Evolutionary conservation across 2,797 vertebrate genomes (phyloP).

Genomic region (Esox lucius): DNA sequence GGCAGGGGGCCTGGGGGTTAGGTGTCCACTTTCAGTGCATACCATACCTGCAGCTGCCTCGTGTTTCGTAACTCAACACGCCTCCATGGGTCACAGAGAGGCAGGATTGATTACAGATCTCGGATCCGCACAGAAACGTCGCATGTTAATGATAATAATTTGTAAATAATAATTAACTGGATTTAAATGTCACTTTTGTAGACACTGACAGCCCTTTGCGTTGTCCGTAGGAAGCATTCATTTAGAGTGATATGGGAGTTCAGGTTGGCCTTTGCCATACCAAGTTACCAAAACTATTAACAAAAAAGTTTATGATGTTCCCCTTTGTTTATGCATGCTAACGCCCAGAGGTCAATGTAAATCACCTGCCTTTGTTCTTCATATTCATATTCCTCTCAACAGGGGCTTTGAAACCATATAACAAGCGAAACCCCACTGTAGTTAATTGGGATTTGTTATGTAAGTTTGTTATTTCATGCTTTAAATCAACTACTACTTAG

Average conservation of each 20-base stretch:
- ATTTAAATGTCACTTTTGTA: too few species aligned
- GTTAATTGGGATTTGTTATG: constrained; percentile 43
- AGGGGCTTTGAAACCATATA: constrained; percentile 6
- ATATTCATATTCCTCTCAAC: background rate
- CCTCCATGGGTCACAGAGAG: constrained; percentile 67
- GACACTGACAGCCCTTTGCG: too few species aligned
- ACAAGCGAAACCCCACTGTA: constrained; percentile 29
- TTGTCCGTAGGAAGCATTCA: background rate
- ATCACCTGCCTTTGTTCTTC: background rate
- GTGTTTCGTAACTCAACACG: constrained; percentile 76
- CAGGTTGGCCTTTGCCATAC: background rate
- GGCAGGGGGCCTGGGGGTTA: constrained; percentile 67
- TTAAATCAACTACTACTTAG: constrained; percentile 21
- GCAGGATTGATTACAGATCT: constrained; percentile 36
- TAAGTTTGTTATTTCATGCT: constrained; percentile 45
- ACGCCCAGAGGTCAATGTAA: constrained; percentile 25
- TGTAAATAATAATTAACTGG: too few species aligned
- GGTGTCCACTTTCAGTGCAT: constrained; percentile 80
- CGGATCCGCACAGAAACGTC: too few species aligned
- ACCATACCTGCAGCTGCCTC: constrained; percentile 78
- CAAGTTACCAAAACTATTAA: background rate
- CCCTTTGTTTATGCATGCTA: constrained; percentile 44
- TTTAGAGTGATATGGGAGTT: background rate
- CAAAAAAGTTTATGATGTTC: constrained; percentile 3
- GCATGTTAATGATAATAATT: too few species aligned